Evolutionary conservation across 2,113 vertebrate species (phyloP), one percentile per base, ranked within the genome.

Genomic region (Tenrec ecaudatus): DNA sequence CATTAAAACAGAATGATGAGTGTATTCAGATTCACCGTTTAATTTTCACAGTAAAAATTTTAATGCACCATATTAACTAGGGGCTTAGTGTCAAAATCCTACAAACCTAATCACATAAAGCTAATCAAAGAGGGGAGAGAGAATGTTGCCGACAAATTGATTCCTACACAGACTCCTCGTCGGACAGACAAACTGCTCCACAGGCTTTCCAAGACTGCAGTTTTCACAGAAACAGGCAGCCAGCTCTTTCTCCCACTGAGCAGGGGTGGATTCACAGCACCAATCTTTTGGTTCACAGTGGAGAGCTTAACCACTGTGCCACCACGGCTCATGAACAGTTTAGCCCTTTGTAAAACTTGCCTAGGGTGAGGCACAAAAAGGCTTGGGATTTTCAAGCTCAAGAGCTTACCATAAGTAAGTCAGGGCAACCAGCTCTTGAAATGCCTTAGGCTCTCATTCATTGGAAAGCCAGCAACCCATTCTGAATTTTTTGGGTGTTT

Each of bases 61-160:
- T 62, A 86, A 80, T 86, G 15, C 47, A 95, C 60, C 58, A 92
- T 91, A 94, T 94, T 88, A 95, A 86, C 10, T 86, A 82, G 7
- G 5, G 20, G 40, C 11, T 88, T 93, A 58, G 64, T 71, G 43
- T 40, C 22, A 93, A 95, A 91, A 78, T 86, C 31, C 82, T 79
- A 89, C 60, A 68, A 91, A 77, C 3, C 29, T 81, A 87, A 38
- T 85, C 43, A 29, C 20, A 93, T 14, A 76, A 86, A 95, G 23
- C 1, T 80, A 86, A 89, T 92, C 71, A 77, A 87, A 62, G 40
- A 85, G 40, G 38, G 81, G 10, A 90, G 73, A 90, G 73, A 95
- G 36, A 73, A 73, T 14, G 29, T 73, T 36, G n/a, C n/a, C n/a
- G 33, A 33, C 12, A 10, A 33, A 8, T 36, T 22, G 8, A 73